Evolutionary conservation across 2,888 invertebrate species (phyloP).

Genomic region (Drosophila crucigera): DNA sequence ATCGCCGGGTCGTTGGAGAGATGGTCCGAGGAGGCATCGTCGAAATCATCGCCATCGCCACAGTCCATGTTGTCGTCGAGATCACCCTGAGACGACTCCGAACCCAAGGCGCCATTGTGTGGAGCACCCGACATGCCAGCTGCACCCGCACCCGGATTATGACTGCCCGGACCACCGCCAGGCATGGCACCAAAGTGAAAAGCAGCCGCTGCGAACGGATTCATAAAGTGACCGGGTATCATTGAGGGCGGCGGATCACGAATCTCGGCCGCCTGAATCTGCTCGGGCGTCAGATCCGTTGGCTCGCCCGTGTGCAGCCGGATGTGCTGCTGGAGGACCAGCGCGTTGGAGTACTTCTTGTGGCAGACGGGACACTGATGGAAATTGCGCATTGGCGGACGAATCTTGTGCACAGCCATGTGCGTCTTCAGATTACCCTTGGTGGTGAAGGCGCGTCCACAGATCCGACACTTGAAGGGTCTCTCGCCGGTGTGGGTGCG

Average conservation of each 20-base stretch:
- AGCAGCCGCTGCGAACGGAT: slow-evolving; percentile 84
- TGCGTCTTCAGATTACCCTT: slow-evolving; percentile 99
- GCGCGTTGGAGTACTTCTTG: slow-evolving; percentile 97
- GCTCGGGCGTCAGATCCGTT: slow-evolving; percentile 93
- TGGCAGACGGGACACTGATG: slow-evolving; percentile 99
- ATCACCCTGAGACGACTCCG: slow-evolving; percentile 85
- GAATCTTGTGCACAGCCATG: slow-evolving; percentile 99
- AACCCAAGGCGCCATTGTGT: slow-evolving; percentile 83
- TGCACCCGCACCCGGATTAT: slow-evolving; percentile 35
- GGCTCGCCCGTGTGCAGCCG: slow-evolving; percentile 96
- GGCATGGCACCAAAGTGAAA: slow-evolving; percentile 84
- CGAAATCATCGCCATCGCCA: slow-evolving; percentile 84
- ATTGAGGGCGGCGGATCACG: slow-evolving; percentile 90
- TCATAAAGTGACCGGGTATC: slow-evolving; percentile 85
- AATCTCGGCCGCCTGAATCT: slow-evolving; percentile 94
- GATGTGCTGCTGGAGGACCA: slow-evolving; percentile 98
- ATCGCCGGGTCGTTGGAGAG: slow-evolving; percentile 82
- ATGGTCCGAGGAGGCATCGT: slow-evolving; percentile 84
- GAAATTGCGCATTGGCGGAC: slow-evolving; percentile 95
- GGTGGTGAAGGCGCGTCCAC: slow-evolving; percentile 98
- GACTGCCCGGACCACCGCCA: slow-evolving; percentile 59
- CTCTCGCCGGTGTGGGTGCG: slow-evolving; percentile 86
- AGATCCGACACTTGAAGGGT: slow-evolving; percentile 98
- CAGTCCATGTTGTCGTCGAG: slow-evolving; percentile 85
- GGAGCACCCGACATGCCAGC: slow-evolving; percentile 46